Conservation (phyloP, 2,113 vertebrate species). For the Atherinomorus stipes region DNA sequence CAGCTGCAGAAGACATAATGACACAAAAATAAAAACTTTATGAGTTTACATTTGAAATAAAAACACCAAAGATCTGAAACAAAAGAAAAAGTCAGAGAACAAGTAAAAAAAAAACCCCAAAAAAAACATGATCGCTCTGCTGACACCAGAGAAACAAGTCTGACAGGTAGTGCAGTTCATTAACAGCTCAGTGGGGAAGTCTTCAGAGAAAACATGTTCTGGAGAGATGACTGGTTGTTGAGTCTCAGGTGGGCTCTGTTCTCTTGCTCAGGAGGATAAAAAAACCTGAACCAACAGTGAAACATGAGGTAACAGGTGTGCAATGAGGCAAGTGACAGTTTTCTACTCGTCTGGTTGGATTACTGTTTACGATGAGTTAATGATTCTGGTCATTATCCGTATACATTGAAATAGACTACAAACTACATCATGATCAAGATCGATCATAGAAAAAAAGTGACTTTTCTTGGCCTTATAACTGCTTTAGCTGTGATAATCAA, state of each 20-base stretch:
- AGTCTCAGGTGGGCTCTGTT: constrained; percentile 13
- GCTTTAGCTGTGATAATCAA: too few species aligned
- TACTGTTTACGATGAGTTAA: too few species aligned
- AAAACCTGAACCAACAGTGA: background rate
- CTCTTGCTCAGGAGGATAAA: constrained; percentile 4
- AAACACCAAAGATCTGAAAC: background rate
- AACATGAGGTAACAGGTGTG: too few species aligned
- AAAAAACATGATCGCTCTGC: background rate
- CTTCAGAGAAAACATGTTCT: constrained; percentile 21
- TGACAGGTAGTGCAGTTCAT: constrained; percentile 14
- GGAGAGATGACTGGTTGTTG: constrained; percentile 5
- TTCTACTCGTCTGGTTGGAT: background rate
- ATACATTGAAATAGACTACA: too few species aligned
- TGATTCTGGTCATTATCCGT: too few species aligned
- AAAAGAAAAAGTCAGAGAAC: background rate
- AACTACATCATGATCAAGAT: too few species aligned
- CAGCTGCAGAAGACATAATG: background rate
- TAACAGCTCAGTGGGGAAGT: constrained; percentile 22
- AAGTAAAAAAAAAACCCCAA: background rate
- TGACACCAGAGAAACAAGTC: constrained; percentile 28
- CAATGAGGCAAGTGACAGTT: background rate
- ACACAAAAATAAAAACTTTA: background rate
- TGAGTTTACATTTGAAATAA: background rate
- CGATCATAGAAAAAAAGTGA: too few species aligned
- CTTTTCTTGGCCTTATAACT: too few species aligned